Conservation (phyloP, 2,113 vertebrate species). For the Connochaetes taurinus region DNA sequence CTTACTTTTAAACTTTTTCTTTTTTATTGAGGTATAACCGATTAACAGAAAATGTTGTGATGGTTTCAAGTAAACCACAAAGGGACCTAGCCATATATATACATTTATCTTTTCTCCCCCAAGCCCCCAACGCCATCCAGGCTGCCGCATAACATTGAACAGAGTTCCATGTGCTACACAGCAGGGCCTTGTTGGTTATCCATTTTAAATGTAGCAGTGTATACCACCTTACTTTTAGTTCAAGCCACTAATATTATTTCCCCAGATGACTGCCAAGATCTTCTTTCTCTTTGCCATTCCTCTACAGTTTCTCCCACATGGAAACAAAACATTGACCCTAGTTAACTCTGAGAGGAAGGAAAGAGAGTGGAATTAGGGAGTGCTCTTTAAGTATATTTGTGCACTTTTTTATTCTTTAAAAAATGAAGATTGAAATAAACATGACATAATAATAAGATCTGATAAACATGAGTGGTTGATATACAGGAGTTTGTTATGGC, state of each 20-base stretch:
- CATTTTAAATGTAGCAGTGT: not conserved
- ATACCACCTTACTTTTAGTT: not conserved
- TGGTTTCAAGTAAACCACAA: not conserved
- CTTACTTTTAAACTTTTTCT: not conserved
- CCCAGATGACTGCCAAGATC: not conserved
- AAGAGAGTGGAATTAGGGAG: not conserved
- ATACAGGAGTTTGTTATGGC: not conserved
- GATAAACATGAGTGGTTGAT: not conserved
- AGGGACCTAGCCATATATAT: not conserved
- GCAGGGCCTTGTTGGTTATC: not conserved
- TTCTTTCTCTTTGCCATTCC: not conserved
- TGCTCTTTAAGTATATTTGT: not conserved
- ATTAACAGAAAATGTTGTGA: not conserved
- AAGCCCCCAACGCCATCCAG: accelerated
- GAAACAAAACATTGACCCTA: not conserved
- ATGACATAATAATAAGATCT: not conserved
- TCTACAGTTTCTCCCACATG: not conserved
- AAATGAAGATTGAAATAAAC: not conserved
- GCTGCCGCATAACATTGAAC: not conserved
- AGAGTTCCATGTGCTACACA: not conserved
- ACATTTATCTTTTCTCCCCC: not conserved
- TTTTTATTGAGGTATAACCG: accelerated
- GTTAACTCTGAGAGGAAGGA: not conserved
- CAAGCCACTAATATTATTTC: not conserved
- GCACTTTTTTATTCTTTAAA: not conserved